Base-by-base conservation (phyloP, 2,888 invertebrate genomes). In the Clanis bilineata region DNA sequence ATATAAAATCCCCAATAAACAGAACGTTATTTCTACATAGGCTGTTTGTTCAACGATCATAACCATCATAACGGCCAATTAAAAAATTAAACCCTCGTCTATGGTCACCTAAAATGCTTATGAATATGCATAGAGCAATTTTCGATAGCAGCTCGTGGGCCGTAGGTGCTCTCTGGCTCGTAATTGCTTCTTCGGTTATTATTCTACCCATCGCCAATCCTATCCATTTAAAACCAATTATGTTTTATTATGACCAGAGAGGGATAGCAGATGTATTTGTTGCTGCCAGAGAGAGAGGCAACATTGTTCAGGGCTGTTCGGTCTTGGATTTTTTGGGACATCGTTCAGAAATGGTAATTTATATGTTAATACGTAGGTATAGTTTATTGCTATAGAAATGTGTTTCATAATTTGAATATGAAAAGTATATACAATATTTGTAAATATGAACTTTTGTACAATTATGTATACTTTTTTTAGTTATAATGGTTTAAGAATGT, bases 211-310 rank as follows among this genome's bases (percentile, higher is more conserved):
- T 85, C 85, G 85, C 90, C 90, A 91, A 92, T 91, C 89, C 88
- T 86, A 85, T 85, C 78, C 90, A 87, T 90, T 91, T 90, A 86
- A 90, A 91, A 90, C 83, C 89, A 90, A 92, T 92, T 91, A 90
- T 84, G 86, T 86, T 90, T 89, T 89, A 90, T 90, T 88, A 90
- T 74, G 74, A 82, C 69, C 66, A 70, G 85, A 86, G 68, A 70
- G 80, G 75, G 84, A 86, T 54, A 70, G 73, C 57, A 71, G 56
- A 73, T 60, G 41, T 59, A 38, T 61, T 44, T 61, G 62, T 60
- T 58, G 64, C 62, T 32, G 84, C 67, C 68, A 68, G 84, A 86
- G 66, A 70, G 71, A 71, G 87, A 86, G 63, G 60, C 75, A 66
- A 4, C 61, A 62, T 59, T 38, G 61, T 51, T 12, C 60, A 58